These are phyloP conservation scores for Bubo bubo DNA, from an alignment of 2,113 vertebrate genomes.

Conservation along the genomic window DNA sequence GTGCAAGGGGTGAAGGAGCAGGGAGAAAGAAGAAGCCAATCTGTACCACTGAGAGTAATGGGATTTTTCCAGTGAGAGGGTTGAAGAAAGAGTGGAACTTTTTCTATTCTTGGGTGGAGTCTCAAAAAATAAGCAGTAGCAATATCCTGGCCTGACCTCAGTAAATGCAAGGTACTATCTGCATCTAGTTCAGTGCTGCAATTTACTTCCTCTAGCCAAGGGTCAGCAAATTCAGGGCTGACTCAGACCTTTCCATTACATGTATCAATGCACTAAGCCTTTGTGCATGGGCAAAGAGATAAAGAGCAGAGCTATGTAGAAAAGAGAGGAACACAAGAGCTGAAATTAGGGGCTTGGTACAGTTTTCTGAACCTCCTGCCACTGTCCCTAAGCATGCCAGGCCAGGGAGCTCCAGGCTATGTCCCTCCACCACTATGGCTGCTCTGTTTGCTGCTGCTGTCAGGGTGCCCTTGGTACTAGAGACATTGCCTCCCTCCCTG, in stretches of 20 bases:
- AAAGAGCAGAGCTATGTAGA: background rate
- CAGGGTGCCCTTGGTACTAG: background rate
- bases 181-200: background rate
- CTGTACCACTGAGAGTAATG: background rate
- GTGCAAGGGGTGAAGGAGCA: background rate
- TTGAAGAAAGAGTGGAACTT: background rate
- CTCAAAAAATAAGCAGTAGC: background rate
- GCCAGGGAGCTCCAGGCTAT: background rate
- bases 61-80: background rate
- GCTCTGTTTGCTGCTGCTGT: background rate
- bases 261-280: background rate
- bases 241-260: background rate
- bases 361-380: background rate
- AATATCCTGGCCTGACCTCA: background rate
- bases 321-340: background rate
- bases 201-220: background rate
- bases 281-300: background rate
- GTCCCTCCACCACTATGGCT: background rate
- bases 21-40: background rate
- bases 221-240: background rate
- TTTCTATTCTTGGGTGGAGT: background rate
- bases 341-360: background rate
- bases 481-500: background rate
- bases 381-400: accelerated
- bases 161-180: background rate